Evolutionary conservation across 2,113 vertebrate species (phyloP).

Genomic region (Xiphophorus hellerii): DNA sequence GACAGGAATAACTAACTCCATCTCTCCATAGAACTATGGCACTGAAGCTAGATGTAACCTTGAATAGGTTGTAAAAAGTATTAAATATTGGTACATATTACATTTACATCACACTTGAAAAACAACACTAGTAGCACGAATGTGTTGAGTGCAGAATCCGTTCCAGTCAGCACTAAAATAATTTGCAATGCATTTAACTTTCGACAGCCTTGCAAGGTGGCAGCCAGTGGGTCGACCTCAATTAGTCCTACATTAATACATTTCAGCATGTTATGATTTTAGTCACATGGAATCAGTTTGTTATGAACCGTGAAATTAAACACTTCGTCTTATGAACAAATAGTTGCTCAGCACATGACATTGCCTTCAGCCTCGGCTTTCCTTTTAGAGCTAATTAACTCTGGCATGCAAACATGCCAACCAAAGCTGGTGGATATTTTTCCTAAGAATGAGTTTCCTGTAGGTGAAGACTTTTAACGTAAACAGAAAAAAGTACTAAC

Average conservation of each 20-base stretch:
- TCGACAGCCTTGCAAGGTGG: neutral
- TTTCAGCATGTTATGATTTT: slow-evolving; percentile 11
- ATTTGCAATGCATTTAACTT: slow-evolving; percentile 7
- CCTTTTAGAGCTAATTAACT: neutral
- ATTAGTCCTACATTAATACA: slow-evolving; percentile 19
- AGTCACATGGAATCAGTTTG: slow-evolving; percentile 7
- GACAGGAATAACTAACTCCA: slow-evolving; percentile 23
- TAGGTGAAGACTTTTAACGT: neutral
- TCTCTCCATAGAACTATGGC: neutral
- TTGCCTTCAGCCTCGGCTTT: neutral
- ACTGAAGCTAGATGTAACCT: neutral
- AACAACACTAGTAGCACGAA: neutral
- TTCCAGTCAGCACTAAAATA: slow-evolving; percentile 11
- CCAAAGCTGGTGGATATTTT: neutral
- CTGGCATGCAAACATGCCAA: neutral
- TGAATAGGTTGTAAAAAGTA: neutral
- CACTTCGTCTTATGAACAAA: slow-evolving; percentile 6
- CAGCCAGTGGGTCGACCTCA: slow-evolving; percentile 13
- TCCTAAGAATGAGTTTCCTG: neutral
- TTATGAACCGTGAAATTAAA: slow-evolving; percentile 23
- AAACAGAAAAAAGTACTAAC: neutral
- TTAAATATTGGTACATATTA: neutral
- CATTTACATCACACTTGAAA: neutral
- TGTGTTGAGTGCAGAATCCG: neutral
- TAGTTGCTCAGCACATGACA: neutral